A percentile compares a stretch with the other conserved stretches of the same genome.
Conservation (phyloP, 2,113 vertebrate species). For the Bungarus multicinctus region DNA sequence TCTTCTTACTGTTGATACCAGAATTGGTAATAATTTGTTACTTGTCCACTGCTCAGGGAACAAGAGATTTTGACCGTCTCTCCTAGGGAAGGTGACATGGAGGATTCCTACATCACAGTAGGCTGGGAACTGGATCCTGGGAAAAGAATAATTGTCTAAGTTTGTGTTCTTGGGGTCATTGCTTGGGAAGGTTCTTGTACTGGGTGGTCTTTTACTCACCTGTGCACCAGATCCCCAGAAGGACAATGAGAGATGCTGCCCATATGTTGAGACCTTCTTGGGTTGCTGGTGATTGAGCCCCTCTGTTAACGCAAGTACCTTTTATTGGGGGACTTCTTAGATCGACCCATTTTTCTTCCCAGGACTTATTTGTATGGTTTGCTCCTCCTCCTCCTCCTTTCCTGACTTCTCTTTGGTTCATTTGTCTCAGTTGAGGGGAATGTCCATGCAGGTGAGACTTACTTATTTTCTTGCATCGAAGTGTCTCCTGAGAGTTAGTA, state of each 20-base stretch:
- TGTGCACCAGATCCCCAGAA: not conserved
- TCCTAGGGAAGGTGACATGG: not conserved
- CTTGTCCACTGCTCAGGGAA: not conserved
- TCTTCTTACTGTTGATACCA: not conserved
- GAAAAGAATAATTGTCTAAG: too few relatives aligned
- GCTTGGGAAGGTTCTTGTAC: too few relatives aligned
- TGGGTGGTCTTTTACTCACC: not conserved
- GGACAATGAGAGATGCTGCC: not conserved
- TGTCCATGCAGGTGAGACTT: too few relatives aligned
- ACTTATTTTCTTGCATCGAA: too few relatives aligned
- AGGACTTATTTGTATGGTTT: not conserved
- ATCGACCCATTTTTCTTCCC: too few relatives aligned
- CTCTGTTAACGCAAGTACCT: too few relatives aligned
- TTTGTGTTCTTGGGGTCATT: too few relatives aligned
- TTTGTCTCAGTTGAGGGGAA: not conserved
- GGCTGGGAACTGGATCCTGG: not conserved
- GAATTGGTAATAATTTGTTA: accelerated
- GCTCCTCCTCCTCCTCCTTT: not conserved
- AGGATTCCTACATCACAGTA: not conserved
- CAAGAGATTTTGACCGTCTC: not conserved
- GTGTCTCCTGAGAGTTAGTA: too few relatives aligned
- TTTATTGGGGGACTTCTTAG: not conserved
- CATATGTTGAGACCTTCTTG: accelerated
- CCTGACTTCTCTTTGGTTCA: not conserved
- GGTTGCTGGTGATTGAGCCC: not conserved